phyloP scores from a whole-genome alignment of 2,113 vertebrate genomes.

The Pardalotus punctatus region DNA sequence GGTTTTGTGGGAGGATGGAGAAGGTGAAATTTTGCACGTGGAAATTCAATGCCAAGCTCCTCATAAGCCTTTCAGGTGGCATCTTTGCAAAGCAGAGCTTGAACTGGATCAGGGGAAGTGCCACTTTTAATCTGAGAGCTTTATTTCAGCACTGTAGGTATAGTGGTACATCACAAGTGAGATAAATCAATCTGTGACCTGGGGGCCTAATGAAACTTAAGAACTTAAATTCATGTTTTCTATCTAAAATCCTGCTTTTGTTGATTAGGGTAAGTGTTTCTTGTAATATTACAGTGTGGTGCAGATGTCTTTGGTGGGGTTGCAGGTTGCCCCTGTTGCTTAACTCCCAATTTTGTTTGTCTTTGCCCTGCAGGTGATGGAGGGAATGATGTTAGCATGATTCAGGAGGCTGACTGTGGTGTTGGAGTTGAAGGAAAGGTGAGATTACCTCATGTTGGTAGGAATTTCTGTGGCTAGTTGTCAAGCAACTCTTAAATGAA shows the following conservation, averaged over 20 bases:
- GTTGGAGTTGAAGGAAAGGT: constrained; percentile 99
- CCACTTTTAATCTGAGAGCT: neutral
- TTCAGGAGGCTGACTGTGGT: constrained; percentile 97
- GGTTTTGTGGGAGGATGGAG: accelerated
- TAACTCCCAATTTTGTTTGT: neutral
- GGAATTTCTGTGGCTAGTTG: neutral
- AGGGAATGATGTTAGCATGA: constrained; percentile 99
- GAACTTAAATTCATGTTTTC: neutral
- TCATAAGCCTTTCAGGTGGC: neutral
- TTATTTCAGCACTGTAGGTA: neutral
- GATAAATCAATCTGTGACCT: neutral
- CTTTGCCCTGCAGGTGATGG: constrained; percentile 85
- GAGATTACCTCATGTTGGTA: constrained; percentile 59
- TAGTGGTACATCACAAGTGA: neutral
- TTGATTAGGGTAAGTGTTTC: neutral
- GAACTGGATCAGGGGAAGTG: neutral
- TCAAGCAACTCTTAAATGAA: neutral
- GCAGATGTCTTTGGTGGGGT: neutral
- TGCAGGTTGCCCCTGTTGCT: neutral
- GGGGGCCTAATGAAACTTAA: neutral
- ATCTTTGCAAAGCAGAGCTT: neutral
- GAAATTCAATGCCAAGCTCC: neutral
- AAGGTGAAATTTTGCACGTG: neutral
- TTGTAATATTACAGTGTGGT: neutral
- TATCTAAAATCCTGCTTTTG: neutral